Conservation (phyloP, 2,888 invertebrate species). For the Drosophila pegasa region DNA sequence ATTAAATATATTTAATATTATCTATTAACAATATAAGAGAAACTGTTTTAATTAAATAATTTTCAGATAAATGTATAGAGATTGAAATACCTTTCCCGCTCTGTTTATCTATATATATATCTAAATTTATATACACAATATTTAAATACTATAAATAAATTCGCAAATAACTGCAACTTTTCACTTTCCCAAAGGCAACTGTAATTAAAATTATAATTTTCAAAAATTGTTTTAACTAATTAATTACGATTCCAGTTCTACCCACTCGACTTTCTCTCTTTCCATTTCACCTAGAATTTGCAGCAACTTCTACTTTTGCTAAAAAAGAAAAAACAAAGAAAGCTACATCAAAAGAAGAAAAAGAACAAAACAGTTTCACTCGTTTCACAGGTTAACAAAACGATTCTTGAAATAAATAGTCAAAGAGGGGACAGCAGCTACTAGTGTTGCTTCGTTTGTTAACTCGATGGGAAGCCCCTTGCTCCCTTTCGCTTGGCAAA, state of each 20-base stretch:
- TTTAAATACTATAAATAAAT: no score
- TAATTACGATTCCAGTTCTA: background rate
- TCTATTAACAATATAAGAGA: no score
- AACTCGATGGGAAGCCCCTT: background rate
- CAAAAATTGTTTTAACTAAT: constrained; percentile 15
- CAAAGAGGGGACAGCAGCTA: constrained; percentile 10
- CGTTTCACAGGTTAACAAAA: constrained; percentile 46
- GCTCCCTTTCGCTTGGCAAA: constrained; percentile 41
- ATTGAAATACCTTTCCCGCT: no score
- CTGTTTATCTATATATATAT: background rate
- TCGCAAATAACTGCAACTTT: background rate
- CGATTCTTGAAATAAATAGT: constrained; percentile 39
- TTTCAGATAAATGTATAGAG: no score
- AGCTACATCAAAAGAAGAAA: background rate
- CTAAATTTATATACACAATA: background rate
- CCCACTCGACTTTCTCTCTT: background rate
- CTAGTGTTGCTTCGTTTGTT: constrained; percentile 12
- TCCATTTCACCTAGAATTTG: background rate
- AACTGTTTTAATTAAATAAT: no score
- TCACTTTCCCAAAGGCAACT: background rate
- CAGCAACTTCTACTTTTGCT: constrained; percentile 2
- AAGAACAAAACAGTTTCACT: constrained; percentile 39
- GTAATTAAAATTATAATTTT: background rate
- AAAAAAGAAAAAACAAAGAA: background rate
- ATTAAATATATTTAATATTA: no score